Evolutionary conservation across 2,113 vertebrate species (phyloP).

Genomic region (Pteronura brasiliensis): DNA sequence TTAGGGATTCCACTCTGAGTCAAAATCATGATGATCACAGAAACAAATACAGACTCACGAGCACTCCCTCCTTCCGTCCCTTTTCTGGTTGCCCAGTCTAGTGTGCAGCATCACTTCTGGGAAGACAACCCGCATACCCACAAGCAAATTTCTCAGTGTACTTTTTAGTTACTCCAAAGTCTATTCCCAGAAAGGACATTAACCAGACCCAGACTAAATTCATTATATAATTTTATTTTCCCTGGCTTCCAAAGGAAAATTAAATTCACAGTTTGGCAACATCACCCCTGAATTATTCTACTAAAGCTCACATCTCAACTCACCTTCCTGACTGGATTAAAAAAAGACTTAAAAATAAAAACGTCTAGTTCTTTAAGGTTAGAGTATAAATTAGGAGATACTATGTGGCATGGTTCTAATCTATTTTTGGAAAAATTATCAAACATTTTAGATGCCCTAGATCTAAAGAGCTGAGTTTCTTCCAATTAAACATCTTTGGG

Average conservation of each 20-base stretch:
- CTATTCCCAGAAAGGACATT: conserved; percentile 56
- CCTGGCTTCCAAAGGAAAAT: conserved; percentile 21
- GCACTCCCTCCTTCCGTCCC: background rate
- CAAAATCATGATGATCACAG: background rate
- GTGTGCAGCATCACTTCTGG: conserved; percentile 10
- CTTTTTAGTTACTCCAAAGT: conserved; percentile 48
- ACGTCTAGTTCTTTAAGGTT: background rate
- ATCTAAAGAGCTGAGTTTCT: background rate
- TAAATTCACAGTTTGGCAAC: background rate
- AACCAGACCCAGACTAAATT: conserved; percentile 42
- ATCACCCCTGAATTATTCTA: background rate
- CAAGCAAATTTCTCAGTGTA: conserved; percentile 41
- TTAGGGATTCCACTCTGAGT: background rate
- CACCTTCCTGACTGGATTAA: background rate
- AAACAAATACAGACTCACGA: background rate
- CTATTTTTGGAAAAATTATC: background rate
- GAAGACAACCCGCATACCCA: conserved; percentile 57
- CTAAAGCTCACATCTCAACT: background rate
- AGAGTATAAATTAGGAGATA: background rate
- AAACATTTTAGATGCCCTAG: background rate
- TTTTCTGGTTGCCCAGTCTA: background rate
- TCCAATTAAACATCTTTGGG: background rate
- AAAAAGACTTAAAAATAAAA: background rate
- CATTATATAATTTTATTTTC: conserved; percentile 43
- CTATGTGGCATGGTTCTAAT: no score